Conservation (phyloP, 2,113 vertebrate species). For the Bos indicus region DNA sequence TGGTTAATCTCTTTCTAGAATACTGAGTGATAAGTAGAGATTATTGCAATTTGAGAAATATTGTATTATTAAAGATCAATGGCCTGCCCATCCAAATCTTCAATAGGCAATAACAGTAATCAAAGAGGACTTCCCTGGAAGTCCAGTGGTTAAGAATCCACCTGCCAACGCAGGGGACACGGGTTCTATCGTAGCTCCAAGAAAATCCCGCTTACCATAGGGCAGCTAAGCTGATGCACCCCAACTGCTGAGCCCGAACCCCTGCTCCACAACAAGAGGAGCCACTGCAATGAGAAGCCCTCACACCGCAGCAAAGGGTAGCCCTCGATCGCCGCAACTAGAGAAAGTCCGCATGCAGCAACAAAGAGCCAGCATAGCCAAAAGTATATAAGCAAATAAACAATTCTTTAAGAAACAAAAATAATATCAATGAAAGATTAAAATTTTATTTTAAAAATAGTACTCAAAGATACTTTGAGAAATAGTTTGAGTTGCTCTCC, state of each 20-base stretch:
- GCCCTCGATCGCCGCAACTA: background rate
- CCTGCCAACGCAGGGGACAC: background rate
- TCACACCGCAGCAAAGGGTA: background rate
- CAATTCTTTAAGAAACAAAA: background rate
- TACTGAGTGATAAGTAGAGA: background rate
- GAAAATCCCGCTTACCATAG: background rate
- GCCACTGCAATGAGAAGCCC: background rate
- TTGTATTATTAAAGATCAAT: background rate
- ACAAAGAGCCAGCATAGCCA: background rate
- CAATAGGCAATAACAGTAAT: background rate
- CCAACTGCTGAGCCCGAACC: background rate
- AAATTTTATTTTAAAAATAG: background rate
- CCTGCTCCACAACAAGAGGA: background rate
- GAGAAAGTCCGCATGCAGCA: background rate
- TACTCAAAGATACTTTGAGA: background rate
- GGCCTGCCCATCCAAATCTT: background rate
- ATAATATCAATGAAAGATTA: background rate
- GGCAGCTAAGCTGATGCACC: background rate
- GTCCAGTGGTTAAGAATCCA: background rate
- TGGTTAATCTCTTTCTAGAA: conserved; percentile 12
- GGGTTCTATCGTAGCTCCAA: background rate
- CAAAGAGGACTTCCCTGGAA: background rate
- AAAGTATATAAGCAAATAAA: background rate
- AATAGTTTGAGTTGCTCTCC: background rate
- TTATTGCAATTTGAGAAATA: background rate